These are phyloP conservation scores for Criorhina ranunculi DNA, from an alignment of 2,888 invertebrate genomes.

Conservation along the genomic window DNA sequence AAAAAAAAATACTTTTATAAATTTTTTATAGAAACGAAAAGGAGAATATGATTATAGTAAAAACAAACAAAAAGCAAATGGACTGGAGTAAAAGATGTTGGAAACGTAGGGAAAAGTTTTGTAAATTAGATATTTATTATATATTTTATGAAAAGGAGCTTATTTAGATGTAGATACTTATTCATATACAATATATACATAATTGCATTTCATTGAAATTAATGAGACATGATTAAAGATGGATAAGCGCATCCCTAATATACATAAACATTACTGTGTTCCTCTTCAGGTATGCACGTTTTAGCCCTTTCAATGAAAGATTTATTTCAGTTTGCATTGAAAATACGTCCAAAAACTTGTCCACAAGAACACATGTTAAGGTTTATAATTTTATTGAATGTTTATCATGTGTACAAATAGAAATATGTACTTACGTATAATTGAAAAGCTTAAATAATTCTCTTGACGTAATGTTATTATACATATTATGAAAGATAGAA, in stretches of 20 bases:
- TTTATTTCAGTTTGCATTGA: slow-evolving; percentile 19
- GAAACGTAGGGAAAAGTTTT: slow-evolving; percentile 53
- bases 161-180: slow-evolving; percentile 71
- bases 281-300: slow-evolving; percentile 32
- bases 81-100: slow-evolving; percentile 33
- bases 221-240: slow-evolving; percentile 16
- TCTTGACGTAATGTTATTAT: slow-evolving; percentile 27
- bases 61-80: slow-evolving; percentile 24
- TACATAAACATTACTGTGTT: slow-evolving; percentile 14
- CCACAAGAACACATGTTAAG: slow-evolving; percentile 38
- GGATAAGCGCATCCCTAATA: neutral
- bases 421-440: slow-evolving; percentile 15
- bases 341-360: slow-evolving; percentile 64
- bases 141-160: slow-evolving; percentile 72
- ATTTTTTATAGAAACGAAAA: slow-evolving; percentile 27
- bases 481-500: slow-evolving; percentile 9
- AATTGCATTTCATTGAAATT: slow-evolving; percentile 35
- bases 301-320: slow-evolving; percentile 12
- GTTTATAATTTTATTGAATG: slow-evolving; percentile 19
- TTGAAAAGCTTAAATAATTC: slow-evolving; percentile 23
- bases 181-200: slow-evolving; percentile 64
- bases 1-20: slow-evolving; percentile 8
- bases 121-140: slow-evolving; percentile 66
- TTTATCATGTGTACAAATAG: slow-evolving; percentile 22
- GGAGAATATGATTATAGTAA: neutral